Evolutionary conservation across 2,113 vertebrate species (phyloP).

Genomic region (Tragulus kanchil): DNA sequence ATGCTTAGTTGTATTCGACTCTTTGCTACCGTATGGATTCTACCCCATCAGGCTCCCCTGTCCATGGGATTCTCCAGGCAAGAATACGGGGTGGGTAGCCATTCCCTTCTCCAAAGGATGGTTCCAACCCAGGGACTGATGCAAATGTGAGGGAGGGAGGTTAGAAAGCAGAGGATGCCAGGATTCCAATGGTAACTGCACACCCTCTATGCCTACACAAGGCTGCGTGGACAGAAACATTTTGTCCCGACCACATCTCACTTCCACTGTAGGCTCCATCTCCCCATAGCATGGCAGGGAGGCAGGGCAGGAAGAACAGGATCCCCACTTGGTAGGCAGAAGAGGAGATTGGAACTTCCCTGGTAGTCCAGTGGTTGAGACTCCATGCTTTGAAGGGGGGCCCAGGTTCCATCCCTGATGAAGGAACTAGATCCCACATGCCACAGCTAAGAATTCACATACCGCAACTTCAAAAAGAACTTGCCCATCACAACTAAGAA

Average conservation of each 20-base stretch:
- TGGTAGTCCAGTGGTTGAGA: background rate
- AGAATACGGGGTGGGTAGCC: too few species aligned
- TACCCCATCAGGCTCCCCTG: too few species aligned
- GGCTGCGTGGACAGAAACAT: background rate
- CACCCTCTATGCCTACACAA: background rate
- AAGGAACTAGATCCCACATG: background rate
- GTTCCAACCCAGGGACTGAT: too few species aligned
- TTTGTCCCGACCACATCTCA: background rate
- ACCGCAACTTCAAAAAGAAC: background rate
- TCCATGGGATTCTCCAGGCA: too few species aligned
- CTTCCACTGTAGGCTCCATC: background rate
- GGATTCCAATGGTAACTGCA: background rate
- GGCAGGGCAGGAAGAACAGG: background rate
- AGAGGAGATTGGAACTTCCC: background rate
- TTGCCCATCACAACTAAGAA: background rate
- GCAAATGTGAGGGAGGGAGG: background rate
- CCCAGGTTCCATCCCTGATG: background rate
- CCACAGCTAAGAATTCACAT: background rate
- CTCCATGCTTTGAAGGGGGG: background rate
- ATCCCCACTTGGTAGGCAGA: background rate
- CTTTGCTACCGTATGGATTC: too few species aligned
- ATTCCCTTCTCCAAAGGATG: too few species aligned
- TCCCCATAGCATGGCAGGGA: background rate
- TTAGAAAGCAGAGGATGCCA: background rate
- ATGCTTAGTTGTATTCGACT: too few species aligned